A percentile compares a stretch with the other conserved stretches of the same genome.
phyloP scores from a whole-genome alignment of 2,113 vertebrate species.

The Pipra filicauda region DNA sequence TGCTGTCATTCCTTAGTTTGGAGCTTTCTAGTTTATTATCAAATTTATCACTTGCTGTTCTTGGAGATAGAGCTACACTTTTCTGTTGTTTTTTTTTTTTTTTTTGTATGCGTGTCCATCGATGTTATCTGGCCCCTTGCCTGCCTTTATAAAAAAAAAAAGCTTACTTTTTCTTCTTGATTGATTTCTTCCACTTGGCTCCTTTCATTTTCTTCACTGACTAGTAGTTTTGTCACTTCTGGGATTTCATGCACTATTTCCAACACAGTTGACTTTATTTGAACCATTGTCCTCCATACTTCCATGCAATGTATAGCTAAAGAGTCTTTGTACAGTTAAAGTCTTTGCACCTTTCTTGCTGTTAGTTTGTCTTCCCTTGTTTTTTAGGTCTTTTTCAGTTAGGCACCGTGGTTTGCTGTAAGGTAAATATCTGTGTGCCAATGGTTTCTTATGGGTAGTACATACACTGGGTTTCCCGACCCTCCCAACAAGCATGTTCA shows the following conservation, averaged over 20 bases:
- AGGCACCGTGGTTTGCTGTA: background rate
- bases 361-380: background rate
- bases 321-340: background rate
- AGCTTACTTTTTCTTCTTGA: constrained; percentile 58
- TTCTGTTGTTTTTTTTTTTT: background rate
- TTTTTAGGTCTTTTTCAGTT: background rate
- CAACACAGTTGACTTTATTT: constrained; percentile 50
- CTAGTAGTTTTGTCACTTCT: constrained; percentile 65
- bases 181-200: constrained; percentile 69
- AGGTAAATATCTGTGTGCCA: background rate
- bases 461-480: background rate
- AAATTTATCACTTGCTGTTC: background rate
- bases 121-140: constrained; percentile 44
- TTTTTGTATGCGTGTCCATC: background rate
- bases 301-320: background rate
- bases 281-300: constrained; percentile 48
- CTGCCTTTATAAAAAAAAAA: constrained; percentile 14
- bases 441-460: background rate
- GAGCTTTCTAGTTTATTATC: background rate
- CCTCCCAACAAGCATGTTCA: background rate
- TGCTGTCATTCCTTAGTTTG: background rate
- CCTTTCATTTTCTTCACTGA: constrained; percentile 62
- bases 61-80: background rate
- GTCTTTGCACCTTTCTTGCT: background rate
- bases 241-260: constrained; percentile 71